Evolutionary conservation across 2,797 vertebrate species (phyloP).

Genomic region (Lepus townsendii): DNA sequence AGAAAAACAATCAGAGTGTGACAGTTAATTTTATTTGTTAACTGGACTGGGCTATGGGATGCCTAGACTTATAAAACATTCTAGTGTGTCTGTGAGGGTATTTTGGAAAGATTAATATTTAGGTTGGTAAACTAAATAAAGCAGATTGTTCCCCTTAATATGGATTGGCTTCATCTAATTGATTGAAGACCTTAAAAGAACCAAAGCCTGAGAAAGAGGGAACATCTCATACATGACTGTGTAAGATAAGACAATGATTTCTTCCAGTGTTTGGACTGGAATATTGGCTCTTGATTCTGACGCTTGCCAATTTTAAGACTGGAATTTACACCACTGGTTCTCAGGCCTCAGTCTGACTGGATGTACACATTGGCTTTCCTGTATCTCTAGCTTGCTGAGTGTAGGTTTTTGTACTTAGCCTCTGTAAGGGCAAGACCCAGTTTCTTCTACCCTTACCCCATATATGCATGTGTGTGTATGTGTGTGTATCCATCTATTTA

Average conservation of each 20-base stretch:
- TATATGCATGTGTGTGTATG: background rate
- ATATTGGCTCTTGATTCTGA: background rate
- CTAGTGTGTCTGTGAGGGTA: background rate
- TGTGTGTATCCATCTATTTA: background rate
- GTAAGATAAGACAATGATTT: background rate
- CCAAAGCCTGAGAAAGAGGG: background rate
- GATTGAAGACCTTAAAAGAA: background rate
- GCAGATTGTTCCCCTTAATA: background rate
- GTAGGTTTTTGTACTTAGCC: background rate
- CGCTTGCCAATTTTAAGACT: background rate
- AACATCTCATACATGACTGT: background rate
- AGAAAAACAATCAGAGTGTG: background rate
- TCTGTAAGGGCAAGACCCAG: background rate
- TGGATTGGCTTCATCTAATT: background rate
- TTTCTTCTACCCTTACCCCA: background rate
- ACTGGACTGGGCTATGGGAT: background rate
- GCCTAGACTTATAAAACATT: slow-evolving; percentile 12
- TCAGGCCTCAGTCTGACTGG: background rate
- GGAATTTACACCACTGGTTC: background rate
- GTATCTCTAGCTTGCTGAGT: background rate
- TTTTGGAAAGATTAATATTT: slow-evolving; percentile 42
- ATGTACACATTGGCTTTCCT: background rate
- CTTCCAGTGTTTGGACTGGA: slow-evolving; percentile 12
- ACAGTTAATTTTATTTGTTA: slow-evolving; percentile 22
- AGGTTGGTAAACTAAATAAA: background rate